Conservation (phyloP, 2,113 vertebrate genomes). For the Cisticola juncidis region DNA sequence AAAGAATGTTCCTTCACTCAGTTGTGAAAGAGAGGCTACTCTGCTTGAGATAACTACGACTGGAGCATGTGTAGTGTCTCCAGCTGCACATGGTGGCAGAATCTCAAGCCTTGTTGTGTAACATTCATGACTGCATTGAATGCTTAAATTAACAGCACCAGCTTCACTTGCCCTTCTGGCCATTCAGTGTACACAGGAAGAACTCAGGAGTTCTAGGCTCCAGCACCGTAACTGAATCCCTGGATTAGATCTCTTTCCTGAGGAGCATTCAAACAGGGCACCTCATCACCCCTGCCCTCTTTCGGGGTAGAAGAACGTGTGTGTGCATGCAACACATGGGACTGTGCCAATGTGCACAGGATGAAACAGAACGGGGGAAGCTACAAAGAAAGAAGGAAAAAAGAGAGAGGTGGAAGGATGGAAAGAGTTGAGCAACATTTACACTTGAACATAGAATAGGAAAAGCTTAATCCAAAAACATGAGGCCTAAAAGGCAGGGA, state of each 20-base stretch:
- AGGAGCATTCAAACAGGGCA: not conserved
- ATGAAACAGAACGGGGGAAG: not conserved
- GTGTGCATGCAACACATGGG: not conserved
- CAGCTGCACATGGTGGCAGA: not conserved
- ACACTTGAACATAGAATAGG: not conserved
- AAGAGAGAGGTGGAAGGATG: not conserved
- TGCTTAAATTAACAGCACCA: not conserved
- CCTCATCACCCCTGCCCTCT: not conserved
- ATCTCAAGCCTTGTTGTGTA: not conserved
- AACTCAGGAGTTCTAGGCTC: not conserved
- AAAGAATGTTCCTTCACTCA: not conserved
- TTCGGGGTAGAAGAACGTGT: not conserved
- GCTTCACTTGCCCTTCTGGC: not conserved
- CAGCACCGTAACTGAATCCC: not conserved
- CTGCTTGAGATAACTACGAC: not conserved
- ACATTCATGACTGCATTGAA: not conserved
- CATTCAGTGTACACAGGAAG: not conserved
- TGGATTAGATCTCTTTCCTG: not conserved
- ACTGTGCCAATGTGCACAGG: not conserved
- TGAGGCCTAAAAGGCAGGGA: not conserved
- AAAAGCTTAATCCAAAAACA: not conserved
- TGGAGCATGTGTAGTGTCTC: not conserved
- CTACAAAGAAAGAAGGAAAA: not conserved
- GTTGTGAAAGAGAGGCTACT: not conserved
- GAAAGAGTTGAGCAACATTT: not conserved